Conservation (phyloP, 2,113 vertebrate species). For the Pionites leucogaster region DNA sequence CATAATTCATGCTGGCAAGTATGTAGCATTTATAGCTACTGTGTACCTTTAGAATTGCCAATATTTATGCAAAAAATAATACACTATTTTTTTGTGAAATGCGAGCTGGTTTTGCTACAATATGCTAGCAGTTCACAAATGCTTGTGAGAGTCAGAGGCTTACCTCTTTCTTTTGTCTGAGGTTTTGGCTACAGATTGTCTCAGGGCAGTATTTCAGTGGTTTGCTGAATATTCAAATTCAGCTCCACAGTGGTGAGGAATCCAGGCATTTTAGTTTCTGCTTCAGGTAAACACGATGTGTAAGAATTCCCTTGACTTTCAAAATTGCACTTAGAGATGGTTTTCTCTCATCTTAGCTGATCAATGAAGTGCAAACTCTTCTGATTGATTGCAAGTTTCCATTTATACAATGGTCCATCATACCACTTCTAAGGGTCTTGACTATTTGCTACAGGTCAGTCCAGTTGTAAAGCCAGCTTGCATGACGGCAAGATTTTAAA, state of each 20-base stretch:
- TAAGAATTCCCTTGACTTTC: not conserved
- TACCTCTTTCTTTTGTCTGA: not conserved
- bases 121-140: not conserved
- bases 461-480: not conserved
- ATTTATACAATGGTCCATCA: not conserved
- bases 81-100: not conserved
- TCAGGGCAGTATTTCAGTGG: not conserved
- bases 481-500: not conserved
- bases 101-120: not conserved
- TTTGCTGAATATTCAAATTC: not conserved
- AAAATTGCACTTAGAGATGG: not conserved
- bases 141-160: not conserved
- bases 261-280: not conserved
- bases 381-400: not conserved
- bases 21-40: not conserved
- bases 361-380: slow-evolving; percentile 6
- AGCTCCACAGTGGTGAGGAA: not conserved
- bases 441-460: not conserved
- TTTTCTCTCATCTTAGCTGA: not conserved
- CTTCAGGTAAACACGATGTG: not conserved
- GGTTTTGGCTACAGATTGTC: not conserved
- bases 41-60: not conserved
- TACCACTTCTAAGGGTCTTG: not conserved
- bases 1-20: not conserved
- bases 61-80: not conserved